Evolutionary conservation across 2,888 invertebrate genomes (phyloP).

Genomic region (Neoitamus cyanurus): DNA sequence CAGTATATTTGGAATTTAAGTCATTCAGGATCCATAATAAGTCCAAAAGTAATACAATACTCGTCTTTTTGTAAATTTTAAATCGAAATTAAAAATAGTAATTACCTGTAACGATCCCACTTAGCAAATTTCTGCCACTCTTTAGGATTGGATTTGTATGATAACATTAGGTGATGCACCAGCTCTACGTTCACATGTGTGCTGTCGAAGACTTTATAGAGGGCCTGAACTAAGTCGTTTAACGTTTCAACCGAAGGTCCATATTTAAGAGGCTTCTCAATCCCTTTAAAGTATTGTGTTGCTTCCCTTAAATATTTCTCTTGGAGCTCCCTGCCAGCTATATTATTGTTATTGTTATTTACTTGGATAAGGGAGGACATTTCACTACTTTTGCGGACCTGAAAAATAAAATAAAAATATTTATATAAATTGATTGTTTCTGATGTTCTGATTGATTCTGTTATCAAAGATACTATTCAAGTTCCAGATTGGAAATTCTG

Average conservation of each 20-base stretch:
- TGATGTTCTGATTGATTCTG: too few species aligned
- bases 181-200: slow-evolving; percentile 91
- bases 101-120: slow-evolving; percentile 89
- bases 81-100: neutral
- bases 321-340: slow-evolving; percentile 53
- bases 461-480: neutral
- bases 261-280: slow-evolving; percentile 65
- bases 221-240: slow-evolving; percentile 73
- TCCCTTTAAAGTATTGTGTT: slow-evolving; percentile 63
- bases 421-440: neutral
- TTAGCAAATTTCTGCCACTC: slow-evolving; percentile 97
- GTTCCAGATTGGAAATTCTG: neutral
- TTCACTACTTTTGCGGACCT: slow-evolving; percentile 24
- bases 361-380: slow-evolving; percentile 28
- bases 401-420: neutral
- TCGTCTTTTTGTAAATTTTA: too few species aligned
- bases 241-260: slow-evolving; percentile 67
- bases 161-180: slow-evolving; percentile 80
- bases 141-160: slow-evolving; percentile 86
- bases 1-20: too few species aligned
- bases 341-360: neutral
- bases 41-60: too few species aligned
- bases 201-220: slow-evolving; percentile 81
- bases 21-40: too few species aligned
- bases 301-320: slow-evolving; percentile 63